phyloP scores from a whole-genome alignment of 2,113 vertebrate genomes.

The Stictonetta naevosa region DNA sequence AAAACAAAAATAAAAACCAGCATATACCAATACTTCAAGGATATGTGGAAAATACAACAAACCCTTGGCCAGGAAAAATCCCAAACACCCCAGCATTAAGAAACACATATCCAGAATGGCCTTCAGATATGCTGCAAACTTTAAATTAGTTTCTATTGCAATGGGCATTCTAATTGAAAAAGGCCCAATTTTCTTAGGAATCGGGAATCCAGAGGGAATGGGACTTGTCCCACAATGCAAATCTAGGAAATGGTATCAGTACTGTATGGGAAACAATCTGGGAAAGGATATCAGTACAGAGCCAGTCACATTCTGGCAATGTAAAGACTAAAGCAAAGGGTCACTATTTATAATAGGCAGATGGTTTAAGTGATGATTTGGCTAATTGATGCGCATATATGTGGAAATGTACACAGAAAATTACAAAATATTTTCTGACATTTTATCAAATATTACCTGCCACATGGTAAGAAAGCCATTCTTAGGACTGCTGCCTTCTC shows the following conservation, averaged over 20 bases:
- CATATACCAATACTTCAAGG: neutral
- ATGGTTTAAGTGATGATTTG: neutral
- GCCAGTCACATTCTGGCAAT: neutral
- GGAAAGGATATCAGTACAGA: neutral
- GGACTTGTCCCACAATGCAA: neutral
- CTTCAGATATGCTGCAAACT: neutral
- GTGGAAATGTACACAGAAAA: neutral
- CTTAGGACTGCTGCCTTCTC: neutral
- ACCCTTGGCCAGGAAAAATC: neutral
- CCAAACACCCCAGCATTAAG: neutral
- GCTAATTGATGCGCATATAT: neutral
- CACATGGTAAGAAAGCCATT: neutral
- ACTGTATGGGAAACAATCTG: too few species aligned
- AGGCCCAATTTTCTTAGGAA: neutral
- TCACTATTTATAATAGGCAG: neutral
- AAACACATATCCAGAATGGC: neutral
- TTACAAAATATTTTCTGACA: neutral
- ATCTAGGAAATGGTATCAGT: neutral
- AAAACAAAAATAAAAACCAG: neutral
- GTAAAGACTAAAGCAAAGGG: neutral
- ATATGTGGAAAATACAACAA: neutral
- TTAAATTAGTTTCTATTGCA: neutral
- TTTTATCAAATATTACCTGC: constrained; percentile 7
- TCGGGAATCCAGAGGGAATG: neutral
- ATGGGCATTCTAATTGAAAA: neutral